Evolutionary conservation across 2,888 invertebrate genomes (phyloP).

Genomic region (Leptinotarsa juncta): DNA sequence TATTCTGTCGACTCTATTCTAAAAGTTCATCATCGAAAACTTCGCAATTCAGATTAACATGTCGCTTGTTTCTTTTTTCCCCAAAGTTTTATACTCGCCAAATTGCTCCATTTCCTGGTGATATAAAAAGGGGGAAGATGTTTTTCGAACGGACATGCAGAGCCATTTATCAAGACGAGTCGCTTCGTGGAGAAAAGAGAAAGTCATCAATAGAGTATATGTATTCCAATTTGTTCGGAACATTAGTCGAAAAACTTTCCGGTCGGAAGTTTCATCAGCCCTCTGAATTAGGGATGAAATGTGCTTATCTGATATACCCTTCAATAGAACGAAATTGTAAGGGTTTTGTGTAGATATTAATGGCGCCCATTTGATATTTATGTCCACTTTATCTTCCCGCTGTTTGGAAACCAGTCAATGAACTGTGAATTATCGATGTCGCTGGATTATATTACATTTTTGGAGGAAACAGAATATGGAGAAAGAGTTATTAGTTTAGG

Average conservation of each 20-base stretch:
- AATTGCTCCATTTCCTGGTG: background rate
- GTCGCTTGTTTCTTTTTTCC: background rate
- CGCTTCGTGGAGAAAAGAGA: slow-evolving; percentile 5
- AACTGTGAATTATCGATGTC: background rate
- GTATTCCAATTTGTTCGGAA: slow-evolving; percentile 25
- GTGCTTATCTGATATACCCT: slow-evolving; percentile 21
- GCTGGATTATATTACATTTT: background rate
- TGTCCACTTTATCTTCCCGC: background rate
- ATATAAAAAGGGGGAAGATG: background rate
- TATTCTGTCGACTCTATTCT: no score
- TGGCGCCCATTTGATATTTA: slow-evolving; percentile 4
- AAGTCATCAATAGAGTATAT: slow-evolving; percentile 27
- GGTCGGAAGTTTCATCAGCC: slow-evolving; percentile 20
- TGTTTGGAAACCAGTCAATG: slow-evolving; percentile 4
- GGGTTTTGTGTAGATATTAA: slow-evolving; percentile 4
- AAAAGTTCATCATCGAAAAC: no score
- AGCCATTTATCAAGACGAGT: slow-evolving; percentile 15
- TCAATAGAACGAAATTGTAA: slow-evolving; percentile 8
- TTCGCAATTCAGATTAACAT: background rate
- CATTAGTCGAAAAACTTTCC: slow-evolving; percentile 15
- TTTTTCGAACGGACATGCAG: background rate
- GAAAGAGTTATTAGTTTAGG: no score
- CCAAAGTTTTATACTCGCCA: background rate
- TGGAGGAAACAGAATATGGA: background rate
- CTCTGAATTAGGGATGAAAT: slow-evolving; percentile 16